phyloP scores from a whole-genome alignment of 2,797 vertebrate species.

The Craterocephalus amniculus region DNA sequence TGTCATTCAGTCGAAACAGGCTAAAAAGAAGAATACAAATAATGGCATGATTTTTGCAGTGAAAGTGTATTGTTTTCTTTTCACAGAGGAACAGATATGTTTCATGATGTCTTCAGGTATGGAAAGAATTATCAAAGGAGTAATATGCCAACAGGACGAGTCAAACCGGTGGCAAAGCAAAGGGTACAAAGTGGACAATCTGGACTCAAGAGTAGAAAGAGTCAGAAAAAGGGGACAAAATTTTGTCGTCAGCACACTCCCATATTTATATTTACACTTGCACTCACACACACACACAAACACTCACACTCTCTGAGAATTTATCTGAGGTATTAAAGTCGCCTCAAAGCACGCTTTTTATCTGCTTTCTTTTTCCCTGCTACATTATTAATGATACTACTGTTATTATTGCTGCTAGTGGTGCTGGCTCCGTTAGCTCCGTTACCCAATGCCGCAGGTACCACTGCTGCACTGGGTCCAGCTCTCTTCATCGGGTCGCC shows the following conservation, averaged over 20 bases:
- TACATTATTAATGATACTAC: constrained; percentile 79
- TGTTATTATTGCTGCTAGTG: constrained; percentile 76
- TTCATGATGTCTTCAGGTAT: constrained; percentile 47
- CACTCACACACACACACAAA: constrained; percentile 32
- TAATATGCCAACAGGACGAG: constrained; percentile 42
- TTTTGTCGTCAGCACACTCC: constrained; percentile 76
- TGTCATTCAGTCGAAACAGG: constrained; percentile 40
- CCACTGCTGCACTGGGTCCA: constrained; percentile 64
- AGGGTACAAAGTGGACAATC: constrained; percentile 69
- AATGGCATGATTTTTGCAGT: constrained; percentile 36
- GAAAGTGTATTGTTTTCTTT: constrained; percentile 34
- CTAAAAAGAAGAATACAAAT: constrained; percentile 38
- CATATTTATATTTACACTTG: constrained; percentile 80
- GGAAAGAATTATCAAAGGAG: constrained; percentile 47
- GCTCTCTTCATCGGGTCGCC: constrained; percentile 84
- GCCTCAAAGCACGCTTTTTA: constrained; percentile 93
- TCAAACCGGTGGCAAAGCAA: constrained; percentile 52
- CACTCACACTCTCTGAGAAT: constrained; percentile 51
- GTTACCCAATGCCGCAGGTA: constrained; percentile 76
- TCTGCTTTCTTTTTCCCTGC: constrained; percentile 93
- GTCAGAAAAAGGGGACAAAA: constrained; percentile 61
- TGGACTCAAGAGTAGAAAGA: constrained; percentile 59
- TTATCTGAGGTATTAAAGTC: constrained; percentile 84
- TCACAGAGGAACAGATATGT: constrained; percentile 39
- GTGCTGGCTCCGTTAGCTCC: constrained; percentile 80